Conservation (phyloP, 2,888 invertebrate species). For the Melieria crassipennis region DNA sequence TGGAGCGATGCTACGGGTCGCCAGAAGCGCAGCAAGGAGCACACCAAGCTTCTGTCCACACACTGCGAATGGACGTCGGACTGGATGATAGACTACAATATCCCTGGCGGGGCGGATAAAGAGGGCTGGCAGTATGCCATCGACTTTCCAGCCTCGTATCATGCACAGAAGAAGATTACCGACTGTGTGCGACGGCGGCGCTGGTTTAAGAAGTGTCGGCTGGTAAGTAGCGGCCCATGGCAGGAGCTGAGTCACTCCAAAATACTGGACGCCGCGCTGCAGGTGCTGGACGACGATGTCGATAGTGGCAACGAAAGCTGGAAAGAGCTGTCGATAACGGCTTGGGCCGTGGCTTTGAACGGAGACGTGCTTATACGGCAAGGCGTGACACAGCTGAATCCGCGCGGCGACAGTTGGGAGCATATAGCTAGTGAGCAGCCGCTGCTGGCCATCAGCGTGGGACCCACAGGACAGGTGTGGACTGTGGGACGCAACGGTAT, state of each 20-base stretch:
- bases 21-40: conserved; percentile 84
- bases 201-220: conserved; percentile 85
- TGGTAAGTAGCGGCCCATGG: conserved; percentile 90
- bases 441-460: conserved; percentile 76
- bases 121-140: conserved; percentile 97
- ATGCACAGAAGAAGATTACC: conserved; percentile 84
- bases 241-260: conserved; percentile 86
- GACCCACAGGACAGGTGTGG: conserved; percentile 79
- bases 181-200: conserved; percentile 87
- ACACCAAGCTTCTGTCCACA: conserved; percentile 83
- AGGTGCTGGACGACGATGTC: conserved; percentile 69
- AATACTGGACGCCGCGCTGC: conserved; percentile 81
- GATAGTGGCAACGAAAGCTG: conserved; percentile 57
- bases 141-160: conserved; percentile 89
- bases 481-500: conserved; percentile 86
- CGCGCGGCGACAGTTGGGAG: conserved; percentile 72
- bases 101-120: conserved; percentile 87
- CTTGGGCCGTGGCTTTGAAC: conserved; percentile 88
- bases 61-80: conserved; percentile 92
- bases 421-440: conserved; percentile 78
- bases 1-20: conserved; percentile 92
- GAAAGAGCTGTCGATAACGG: conserved; percentile 66
- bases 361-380: conserved; percentile 87
- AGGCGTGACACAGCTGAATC: conserved; percentile 78
- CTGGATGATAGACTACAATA: conserved; percentile 92